phyloP scores from a whole-genome alignment of 2,113 vertebrate species.

The Alexandromys fortis region DNA sequence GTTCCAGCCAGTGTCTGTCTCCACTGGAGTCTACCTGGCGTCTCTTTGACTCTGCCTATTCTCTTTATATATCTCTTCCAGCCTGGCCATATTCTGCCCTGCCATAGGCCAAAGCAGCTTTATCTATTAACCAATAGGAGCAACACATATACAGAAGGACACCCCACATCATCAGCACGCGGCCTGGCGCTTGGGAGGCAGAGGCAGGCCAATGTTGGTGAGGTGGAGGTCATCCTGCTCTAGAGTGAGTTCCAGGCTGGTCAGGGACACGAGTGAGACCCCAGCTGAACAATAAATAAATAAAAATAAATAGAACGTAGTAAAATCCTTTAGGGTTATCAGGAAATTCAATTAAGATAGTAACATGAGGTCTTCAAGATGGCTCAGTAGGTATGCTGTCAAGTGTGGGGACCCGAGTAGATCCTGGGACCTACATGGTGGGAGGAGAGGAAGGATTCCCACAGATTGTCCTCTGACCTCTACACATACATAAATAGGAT shows the following conservation, averaged over 20 bases:
- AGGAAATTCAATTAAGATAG: constrained; percentile 14
- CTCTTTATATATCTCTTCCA: too few relatives aligned
- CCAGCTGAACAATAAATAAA: neutral
- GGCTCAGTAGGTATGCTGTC: neutral
- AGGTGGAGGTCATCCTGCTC: neutral
- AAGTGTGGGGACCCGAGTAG: neutral
- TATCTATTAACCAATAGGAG: too few relatives aligned
- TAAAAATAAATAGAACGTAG: neutral
- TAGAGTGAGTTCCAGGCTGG: neutral
- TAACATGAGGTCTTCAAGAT: neutral
- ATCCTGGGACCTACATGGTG: neutral
- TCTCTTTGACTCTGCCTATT: too few relatives aligned
- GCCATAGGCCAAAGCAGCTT: too few relatives aligned
- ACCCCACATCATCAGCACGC: too few relatives aligned
- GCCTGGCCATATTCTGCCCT: too few relatives aligned
- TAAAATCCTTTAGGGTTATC: neutral
- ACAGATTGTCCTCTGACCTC: too few relatives aligned
- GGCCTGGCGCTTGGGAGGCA: neutral
- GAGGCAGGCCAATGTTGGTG: neutral
- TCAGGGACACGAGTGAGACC: neutral
- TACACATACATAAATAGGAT: neutral
- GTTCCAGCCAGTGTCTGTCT: too few relatives aligned
- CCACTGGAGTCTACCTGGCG: too few relatives aligned
- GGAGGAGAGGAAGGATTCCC: neutral
- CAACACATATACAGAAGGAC: too few relatives aligned